phyloP scores from a whole-genome alignment of 2,113 vertebrate species.

The Bothrops jararaca region DNA sequence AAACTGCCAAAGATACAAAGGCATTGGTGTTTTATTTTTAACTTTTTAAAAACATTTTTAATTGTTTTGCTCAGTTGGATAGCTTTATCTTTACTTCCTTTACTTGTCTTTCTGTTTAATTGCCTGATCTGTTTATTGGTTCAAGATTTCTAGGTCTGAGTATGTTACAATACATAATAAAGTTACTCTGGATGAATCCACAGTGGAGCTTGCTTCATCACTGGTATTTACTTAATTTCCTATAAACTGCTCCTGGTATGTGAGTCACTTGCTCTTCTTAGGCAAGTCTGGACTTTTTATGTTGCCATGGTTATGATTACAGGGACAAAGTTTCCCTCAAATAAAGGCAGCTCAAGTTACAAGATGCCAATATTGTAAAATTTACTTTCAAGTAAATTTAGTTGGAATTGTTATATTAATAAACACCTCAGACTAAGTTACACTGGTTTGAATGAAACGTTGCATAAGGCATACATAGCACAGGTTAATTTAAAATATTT shows the following conservation, averaged over 20 bases:
- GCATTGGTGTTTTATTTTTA: neutral
- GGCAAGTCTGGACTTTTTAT: neutral
- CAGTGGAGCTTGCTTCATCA: neutral
- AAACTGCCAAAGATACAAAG: neutral
- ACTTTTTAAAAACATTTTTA: neutral
- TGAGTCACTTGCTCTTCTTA: neutral
- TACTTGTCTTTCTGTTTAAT: neutral
- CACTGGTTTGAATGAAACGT: neutral
- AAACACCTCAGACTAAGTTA: neutral
- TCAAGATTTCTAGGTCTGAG: neutral
- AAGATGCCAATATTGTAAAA: neutral
- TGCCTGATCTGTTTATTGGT: neutral
- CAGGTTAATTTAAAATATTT: neutral
- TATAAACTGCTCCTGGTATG: neutral
- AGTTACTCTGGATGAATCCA: neutral
- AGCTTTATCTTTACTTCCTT: neutral
- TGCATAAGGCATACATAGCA: neutral
- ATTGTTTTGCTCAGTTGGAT: neutral
- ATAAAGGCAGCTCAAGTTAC: neutral
- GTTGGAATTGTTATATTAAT: neutral
- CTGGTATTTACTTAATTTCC: neutral
- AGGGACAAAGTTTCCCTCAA: neutral
- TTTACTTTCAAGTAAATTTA: neutral
- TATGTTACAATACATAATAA: neutral
- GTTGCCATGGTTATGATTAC: neutral